These are phyloP conservation scores for Sylvicola cinctus DNA, from an alignment of 2,888 invertebrate genomes.

Conservation along the genomic window DNA sequence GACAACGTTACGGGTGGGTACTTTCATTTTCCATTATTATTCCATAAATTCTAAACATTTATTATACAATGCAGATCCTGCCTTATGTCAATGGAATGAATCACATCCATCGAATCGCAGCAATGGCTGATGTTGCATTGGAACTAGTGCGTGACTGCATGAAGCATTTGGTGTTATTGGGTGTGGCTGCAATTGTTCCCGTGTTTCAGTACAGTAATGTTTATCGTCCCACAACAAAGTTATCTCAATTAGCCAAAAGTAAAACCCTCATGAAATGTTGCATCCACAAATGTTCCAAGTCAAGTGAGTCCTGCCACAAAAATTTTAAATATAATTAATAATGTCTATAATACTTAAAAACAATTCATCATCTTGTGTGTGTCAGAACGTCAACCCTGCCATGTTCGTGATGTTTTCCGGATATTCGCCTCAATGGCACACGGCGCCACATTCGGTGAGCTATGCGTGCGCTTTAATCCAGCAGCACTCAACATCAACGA, in stretches of 20 bases:
- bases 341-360: slow-evolving; percentile 1
- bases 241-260: slow-evolving; percentile 42
- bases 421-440: slow-evolving; percentile 59
- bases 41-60: background rate
- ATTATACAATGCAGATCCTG: slow-evolving; percentile 30
- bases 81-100: slow-evolving; percentile 66
- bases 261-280: slow-evolving; percentile 45
- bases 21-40: background rate
- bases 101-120: slow-evolving; percentile 59
- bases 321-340: slow-evolving; percentile 1
- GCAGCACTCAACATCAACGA: slow-evolving; percentile 56
- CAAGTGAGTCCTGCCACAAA: slow-evolving; percentile 27
- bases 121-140: slow-evolving; percentile 59
- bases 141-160: slow-evolving; percentile 63
- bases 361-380: background rate
- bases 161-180: slow-evolving; percentile 59
- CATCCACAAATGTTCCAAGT: slow-evolving; percentile 44
- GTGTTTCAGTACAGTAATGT: slow-evolving; percentile 65
- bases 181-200: slow-evolving; percentile 51
- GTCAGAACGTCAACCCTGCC: too few relatives aligned
- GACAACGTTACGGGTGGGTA: slow-evolving; percentile 53
- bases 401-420: slow-evolving; percentile 43
- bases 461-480: slow-evolving; percentile 54
- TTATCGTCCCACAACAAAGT: slow-evolving; percentile 51
- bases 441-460: slow-evolving; percentile 53